A percentile compares a stretch with the other conserved stretches of the same genome.
Evolutionary conservation across 2,113 vertebrate species (phyloP).

Genomic region (Gavialis gangeticus): DNA sequence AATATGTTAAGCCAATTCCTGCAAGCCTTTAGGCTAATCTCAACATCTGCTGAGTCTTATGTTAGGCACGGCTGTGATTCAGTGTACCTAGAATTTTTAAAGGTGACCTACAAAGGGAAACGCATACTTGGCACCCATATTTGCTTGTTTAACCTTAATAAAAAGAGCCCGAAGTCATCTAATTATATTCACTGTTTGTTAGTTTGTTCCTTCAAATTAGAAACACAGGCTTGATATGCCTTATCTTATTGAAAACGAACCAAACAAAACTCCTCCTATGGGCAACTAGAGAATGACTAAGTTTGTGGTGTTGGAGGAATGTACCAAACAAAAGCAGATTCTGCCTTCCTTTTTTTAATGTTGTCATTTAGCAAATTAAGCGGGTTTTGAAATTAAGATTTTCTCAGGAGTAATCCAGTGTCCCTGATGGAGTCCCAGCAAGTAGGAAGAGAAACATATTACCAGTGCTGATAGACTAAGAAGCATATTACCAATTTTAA

Average conservation of each 20-base stretch:
- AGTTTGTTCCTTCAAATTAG: not conserved
- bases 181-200: not conserved
- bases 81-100: not conserved
- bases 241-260: not conserved
- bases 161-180: not conserved
- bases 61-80: constrained; percentile 51
- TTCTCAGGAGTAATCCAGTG: not conserved
- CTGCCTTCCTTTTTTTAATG: not conserved
- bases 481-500: not conserved
- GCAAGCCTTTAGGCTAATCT: constrained; percentile 41
- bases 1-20: constrained; percentile 53
- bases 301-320: not conserved
- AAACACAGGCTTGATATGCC: not conserved
- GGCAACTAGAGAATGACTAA: not conserved
- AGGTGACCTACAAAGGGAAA: constrained; percentile 44
- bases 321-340: not conserved
- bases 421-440: not conserved
- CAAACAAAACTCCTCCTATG: not conserved
- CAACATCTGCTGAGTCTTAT: constrained; percentile 59
- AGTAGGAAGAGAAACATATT: not conserved
- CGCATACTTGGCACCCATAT: not conserved
- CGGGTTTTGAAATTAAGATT: not conserved
- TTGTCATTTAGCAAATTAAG: not conserved
- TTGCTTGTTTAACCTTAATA: not conserved
- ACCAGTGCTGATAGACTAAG: not conserved